Conservation (phyloP, 2,797 vertebrate species). For the Etheostoma nigrum region DNA sequence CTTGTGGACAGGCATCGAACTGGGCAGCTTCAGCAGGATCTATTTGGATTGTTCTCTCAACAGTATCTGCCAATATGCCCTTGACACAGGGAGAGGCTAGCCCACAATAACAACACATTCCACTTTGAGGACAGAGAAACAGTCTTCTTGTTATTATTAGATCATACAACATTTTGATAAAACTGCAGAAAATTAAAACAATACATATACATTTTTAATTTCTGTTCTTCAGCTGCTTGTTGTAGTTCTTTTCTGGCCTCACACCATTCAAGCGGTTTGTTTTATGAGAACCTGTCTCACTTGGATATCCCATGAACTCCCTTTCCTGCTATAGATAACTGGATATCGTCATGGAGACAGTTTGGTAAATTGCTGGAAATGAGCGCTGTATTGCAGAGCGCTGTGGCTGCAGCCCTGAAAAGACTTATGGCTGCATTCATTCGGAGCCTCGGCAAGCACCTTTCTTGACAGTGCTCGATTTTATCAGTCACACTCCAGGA, state of each 20-base stretch:
- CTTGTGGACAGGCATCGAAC: constrained; percentile 49
- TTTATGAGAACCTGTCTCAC: constrained; percentile 36
- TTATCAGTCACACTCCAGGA: constrained; percentile 47
- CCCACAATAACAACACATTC: constrained; percentile 58
- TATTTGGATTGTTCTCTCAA: constrained; percentile 58
- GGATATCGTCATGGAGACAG: constrained; percentile 62
- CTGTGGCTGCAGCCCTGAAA: constrained; percentile 15
- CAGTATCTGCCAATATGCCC: constrained; percentile 52
- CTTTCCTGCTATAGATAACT: constrained; percentile 67
- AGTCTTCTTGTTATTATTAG: constrained; percentile 35
- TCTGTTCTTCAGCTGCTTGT: constrained; percentile 13
- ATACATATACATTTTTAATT: background rate
- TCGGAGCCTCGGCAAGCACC: constrained; percentile 19
- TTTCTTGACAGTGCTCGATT: constrained; percentile 42
- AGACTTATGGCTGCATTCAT: constrained; percentile 39
- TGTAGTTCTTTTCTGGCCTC: constrained; percentile 28
- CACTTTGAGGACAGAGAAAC: constrained; percentile 42
- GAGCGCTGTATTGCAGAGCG: constrained; percentile 24
- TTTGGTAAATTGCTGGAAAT: constrained; percentile 64
- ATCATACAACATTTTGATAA: constrained; percentile 27
- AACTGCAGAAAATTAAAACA: constrained; percentile 7
- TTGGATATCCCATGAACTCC: constrained; percentile 53
- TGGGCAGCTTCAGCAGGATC: constrained; percentile 49
- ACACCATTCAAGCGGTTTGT: constrained; percentile 24
- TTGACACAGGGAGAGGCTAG: constrained; percentile 32